Conservation (phyloP, 2,888 invertebrate genomes). For the Nemoura dubitans region DNA sequence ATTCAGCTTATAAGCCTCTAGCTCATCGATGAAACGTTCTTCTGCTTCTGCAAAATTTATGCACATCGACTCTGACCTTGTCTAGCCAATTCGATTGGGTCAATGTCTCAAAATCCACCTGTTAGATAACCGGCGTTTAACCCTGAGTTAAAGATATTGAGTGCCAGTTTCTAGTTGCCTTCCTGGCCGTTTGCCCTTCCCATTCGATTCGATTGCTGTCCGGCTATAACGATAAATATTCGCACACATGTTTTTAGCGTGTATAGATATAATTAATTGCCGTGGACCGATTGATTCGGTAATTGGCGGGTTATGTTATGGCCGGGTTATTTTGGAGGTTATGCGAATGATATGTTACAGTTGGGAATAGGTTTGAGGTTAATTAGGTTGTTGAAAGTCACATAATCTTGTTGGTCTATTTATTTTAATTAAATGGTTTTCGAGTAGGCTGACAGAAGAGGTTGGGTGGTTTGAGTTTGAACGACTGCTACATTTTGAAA, state of each 20-base stretch:
- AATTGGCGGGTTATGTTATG: neutral
- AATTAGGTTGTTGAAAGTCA: too few relatives aligned
- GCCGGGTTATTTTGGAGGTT: neutral
- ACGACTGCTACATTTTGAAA: too few relatives aligned
- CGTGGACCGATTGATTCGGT: neutral
- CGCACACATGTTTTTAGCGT: too few relatives aligned
- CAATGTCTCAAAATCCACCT: neutral
- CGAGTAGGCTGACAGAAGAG: too few relatives aligned
- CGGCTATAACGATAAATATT: neutral
- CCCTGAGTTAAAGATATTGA: neutral
- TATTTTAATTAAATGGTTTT: too few relatives aligned
- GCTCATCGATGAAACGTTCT: too few relatives aligned
- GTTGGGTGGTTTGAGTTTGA: too few relatives aligned
- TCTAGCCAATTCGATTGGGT: neutral
- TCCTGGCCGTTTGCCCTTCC: neutral
- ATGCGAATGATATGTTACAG: neutral
- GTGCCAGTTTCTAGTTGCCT: neutral
- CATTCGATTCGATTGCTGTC: neutral
- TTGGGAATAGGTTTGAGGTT: too few relatives aligned
- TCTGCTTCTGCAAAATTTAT: too few relatives aligned
- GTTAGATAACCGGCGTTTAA: neutral
- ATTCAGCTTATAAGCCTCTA: too few relatives aligned
- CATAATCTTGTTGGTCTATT: too few relatives aligned
- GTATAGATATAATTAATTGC: neutral
- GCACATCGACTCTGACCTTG: neutral